Evolutionary conservation across 2,888 invertebrate species (phyloP), one percentile per base, ranked within the genome.

Genomic region (Cybosia mesomella): DNA sequence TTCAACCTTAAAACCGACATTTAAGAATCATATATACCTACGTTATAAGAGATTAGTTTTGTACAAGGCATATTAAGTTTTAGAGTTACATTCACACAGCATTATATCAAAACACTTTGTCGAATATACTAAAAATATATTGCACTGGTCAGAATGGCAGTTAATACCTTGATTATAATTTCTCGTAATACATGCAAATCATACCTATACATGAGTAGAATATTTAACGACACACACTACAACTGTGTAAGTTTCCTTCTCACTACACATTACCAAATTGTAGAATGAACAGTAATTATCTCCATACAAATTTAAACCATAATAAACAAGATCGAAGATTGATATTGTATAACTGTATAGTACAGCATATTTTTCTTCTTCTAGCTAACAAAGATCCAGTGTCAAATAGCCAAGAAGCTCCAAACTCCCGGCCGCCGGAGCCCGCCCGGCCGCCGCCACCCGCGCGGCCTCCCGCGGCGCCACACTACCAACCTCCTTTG

Each of bases 391-490:
- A 88, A 72, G 93, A 93, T 21, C 86, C 88, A 0, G 83, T 80
- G 54, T 71, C 87, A n/a, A 85, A 75, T 70, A 85, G 79, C 68
- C 83, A 83, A 64, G 94, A 92, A 73, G 88, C 85, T 10, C 85
- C 87, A 8, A 87, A 85, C 71, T 84, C 89, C 0, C 83, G 91
- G 43, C 92, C 93, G 0, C 92, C 92, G 0, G 93, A 93, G 82
- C 92, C 91, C 2, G 83, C 79, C 3, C 87, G 93, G 9, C 93
- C 91, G 2, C 92, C 91, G 75, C 89, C 87, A 81, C 84, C 87
- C 32, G 73, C 85, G 9, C 74, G 90, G 0, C 90, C 91, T 28
- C 92, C 85, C 62, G 88, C 89, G 5, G 91, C 88, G 2, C 91
- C 83, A 10, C 92, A 86, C 85, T 89, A 86, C 83, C 89, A 83